A percentile compares a stretch with the other conserved stretches of the same genome.
phyloP scores from a whole-genome alignment of 2,888 invertebrate species.

The Actias luna region DNA sequence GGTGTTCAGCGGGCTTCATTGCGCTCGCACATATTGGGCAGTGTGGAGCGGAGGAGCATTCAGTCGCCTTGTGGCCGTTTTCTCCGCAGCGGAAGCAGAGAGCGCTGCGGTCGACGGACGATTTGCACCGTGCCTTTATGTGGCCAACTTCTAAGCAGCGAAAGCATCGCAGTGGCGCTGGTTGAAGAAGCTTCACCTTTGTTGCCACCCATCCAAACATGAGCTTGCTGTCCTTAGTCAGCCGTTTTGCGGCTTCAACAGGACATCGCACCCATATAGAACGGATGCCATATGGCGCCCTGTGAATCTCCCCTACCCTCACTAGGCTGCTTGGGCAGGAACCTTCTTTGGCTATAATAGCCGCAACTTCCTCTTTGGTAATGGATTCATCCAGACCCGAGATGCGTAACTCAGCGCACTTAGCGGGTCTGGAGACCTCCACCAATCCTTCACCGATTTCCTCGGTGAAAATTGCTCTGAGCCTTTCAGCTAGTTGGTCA shows the following conservation, averaged over 20 bases:
- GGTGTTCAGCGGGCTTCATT: background rate
- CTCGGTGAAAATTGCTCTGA: no score
- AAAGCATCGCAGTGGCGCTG: background rate
- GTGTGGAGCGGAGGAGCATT: background rate
- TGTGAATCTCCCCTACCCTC: conserved; percentile 14
- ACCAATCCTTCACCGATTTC: background rate
- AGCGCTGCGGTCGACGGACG: background rate
- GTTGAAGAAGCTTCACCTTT: background rate
- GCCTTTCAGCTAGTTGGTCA: no score
- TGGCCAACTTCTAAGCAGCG: no score
- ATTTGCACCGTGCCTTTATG: background rate
- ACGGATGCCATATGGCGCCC: background rate
- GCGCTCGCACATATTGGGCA: background rate
- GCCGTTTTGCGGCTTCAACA: conserved; percentile 2
- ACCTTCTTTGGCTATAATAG: conserved; percentile 19
- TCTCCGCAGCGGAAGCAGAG: background rate
- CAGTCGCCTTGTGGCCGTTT: background rate
- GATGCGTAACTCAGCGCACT: conserved; percentile 21
- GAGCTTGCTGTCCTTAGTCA: background rate
- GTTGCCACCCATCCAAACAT: conserved; percentile 2
- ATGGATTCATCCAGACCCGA: conserved; percentile 27
- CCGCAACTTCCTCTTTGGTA: conserved; percentile 11
- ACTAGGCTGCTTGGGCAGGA: conserved; percentile 8
- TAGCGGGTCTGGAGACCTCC: conserved; percentile 19
- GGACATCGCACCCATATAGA: conserved; percentile 13